Base-by-base conservation (phyloP, 2,888 invertebrate genomes). In the Rosalia funebris region DNA sequence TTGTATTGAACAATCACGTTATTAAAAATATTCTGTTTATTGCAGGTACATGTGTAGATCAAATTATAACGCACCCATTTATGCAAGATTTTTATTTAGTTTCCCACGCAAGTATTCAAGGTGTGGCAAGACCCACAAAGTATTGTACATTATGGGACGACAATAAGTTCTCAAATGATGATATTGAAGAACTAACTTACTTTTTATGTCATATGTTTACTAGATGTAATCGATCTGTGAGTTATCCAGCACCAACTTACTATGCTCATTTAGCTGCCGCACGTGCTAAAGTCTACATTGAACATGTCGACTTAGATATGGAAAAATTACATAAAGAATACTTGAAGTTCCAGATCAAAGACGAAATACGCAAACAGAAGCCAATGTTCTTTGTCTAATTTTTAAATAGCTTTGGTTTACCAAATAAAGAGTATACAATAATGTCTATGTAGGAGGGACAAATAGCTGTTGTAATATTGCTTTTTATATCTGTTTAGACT, bases 111-210 rank as follows among this genome's bases (percentile, higher is more conserved):
- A 88, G 88, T 11, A 89, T 90, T 47, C 87, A 93, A 82, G 94
- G 95, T 52, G 93, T 93, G 0, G 91, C 93, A 0, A 88, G 91
- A 4, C 95, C 94, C 0, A 93, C 94, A 0, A 93, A 94, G 69
- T 96, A 95, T 80, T 90, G 91, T 77, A 89, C 92, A 0, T 82
- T 96, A 12, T 91, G 89, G 83, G 94, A 96, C 78, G 93, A 95
- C 71, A 87, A 86, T 48, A 75, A 86, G 1, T 84, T 93, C 68
- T 82, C 84, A 0, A 87, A 91, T 66, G 89, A 94, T 77, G 87
- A 91, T 57, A 84, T 96, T 46, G 92, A 96, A 75, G 84, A 88
- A 67, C 77, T 95, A 62, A 89, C 94, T 0, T 95, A 90, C 81
- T 90, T 91, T 76, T 81, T 96, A 45, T 95, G 95, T 75, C 93